These are phyloP conservation scores for Chrysocyon brachyurus DNA, from an alignment of 2,797 vertebrate species.

Conservation along the genomic window DNA sequence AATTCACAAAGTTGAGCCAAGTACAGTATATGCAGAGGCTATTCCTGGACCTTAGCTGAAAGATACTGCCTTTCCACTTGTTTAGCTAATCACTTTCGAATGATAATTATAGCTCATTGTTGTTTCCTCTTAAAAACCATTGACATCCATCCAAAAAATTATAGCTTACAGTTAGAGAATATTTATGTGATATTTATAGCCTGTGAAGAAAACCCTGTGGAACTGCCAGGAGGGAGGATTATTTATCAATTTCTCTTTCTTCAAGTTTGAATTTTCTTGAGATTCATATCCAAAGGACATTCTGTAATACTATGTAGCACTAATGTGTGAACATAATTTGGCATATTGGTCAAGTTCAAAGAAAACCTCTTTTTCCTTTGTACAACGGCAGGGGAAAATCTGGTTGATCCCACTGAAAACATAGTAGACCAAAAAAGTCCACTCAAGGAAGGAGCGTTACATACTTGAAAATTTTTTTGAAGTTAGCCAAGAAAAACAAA, in stretches of 20 bases:
- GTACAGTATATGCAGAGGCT: background rate
- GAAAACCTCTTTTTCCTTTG: background rate
- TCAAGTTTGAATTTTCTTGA: conserved; percentile 38
- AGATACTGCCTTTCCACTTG: conserved; percentile 1
- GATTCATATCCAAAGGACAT: conserved; percentile 47
- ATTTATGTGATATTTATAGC: conserved; percentile 77
- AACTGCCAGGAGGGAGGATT: conserved; percentile 46
- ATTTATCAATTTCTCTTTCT: conserved; percentile 65
- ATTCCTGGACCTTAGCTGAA: conserved; percentile 1
- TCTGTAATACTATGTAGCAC: background rate
- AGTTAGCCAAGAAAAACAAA: conserved; percentile 68
- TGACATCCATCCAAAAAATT: conserved; percentile 68
- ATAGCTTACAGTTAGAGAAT: conserved; percentile 64
- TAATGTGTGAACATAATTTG: background rate
- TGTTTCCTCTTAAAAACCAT: conserved; percentile 45
- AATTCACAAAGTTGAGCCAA: background rate
- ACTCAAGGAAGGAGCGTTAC: conserved; percentile 44
- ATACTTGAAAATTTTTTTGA: conserved; percentile 71
- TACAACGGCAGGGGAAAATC: background rate
- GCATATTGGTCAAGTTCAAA: conserved; percentile 57
- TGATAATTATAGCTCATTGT: conserved; percentile 65
- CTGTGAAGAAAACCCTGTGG: conserved; percentile 61
- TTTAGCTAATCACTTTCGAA: conserved; percentile 63
- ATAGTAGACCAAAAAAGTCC: background rate
- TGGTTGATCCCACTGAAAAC: conserved; percentile 32